Percentiles rank a stretch among this genome's conserved stretches.
phyloP scores from a whole-genome alignment of 2,888 invertebrate genomes.

The Ophion ventricosus region DNA sequence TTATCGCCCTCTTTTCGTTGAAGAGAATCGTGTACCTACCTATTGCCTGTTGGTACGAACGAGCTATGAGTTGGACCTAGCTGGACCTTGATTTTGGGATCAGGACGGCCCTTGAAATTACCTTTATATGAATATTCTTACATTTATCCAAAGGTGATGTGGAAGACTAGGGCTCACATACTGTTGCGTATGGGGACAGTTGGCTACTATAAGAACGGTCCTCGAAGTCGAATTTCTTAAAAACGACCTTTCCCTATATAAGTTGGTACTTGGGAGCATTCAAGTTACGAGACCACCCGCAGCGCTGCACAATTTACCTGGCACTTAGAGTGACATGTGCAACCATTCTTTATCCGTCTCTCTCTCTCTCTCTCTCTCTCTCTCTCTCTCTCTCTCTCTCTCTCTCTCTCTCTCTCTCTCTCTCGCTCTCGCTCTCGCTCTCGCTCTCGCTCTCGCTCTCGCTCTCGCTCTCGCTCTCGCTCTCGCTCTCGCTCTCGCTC shows the following conservation, averaged over 20 bases:
- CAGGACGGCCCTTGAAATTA: background rate
- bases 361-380: too few relatives aligned
- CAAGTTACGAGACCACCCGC: slow-evolving; percentile 37
- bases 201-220: background rate
- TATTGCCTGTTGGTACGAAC: slow-evolving; percentile 27
- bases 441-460: too few relatives aligned
- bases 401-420: too few relatives aligned
- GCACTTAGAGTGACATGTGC: background rate
- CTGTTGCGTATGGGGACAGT: background rate
- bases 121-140: background rate
- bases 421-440: background rate
- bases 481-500: background rate
- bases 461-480: too few relatives aligned
- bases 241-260: background rate
- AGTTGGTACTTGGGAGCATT: slow-evolving; percentile 5
- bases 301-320: slow-evolving; percentile 21
- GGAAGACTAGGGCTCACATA: too few relatives aligned
- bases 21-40: slow-evolving; percentile 39
- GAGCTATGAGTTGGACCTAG: background rate
- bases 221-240: background rate
- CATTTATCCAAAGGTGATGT: too few relatives aligned
- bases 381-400: too few relatives aligned
- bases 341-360: background rate
- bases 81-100: background rate
- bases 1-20: slow-evolving; percentile 29